Base-by-base conservation (phyloP, 2,113 vertebrate species). In the Poecile atricapillus region DNA sequence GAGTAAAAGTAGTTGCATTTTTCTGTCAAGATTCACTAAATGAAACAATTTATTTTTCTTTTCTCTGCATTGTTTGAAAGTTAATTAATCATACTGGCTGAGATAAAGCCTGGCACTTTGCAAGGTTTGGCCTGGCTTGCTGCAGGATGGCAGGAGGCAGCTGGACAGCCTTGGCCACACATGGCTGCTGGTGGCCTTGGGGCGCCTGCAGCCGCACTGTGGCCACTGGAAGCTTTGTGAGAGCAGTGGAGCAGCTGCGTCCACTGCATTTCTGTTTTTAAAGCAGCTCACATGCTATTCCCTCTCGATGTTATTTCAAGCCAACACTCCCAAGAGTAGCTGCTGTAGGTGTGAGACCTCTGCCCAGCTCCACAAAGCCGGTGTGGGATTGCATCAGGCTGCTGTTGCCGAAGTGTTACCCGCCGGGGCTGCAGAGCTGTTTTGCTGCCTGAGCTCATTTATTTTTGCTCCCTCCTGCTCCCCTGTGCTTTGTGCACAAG, bases 381-480 rank as follows among this genome's bases (percentile, higher is more conserved):
- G 52, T 0, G 1, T 89, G 84, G 87, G 84, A 3, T 98, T 98
- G 97, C 97, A 63, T 98, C 97, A 98, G 96, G 94, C 78, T 96
- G 84, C 87, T 96, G 83, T 89, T 96, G 84, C 96, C 0, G 5
- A 94, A 90, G 80, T 67, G 46, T 65, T 82, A 37, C 81, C 88
- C 20, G 1, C 82, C 0, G 4, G 90, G 89, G 93, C 86, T 5
- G 1, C 0, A 2, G 44, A 92, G 89, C 89, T 98, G 95, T 97
- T 97, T 97, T 97, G 92, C 94, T 96, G 93, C 93, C 50, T 74
- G 77, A 88, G 89, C 93, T 92, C 63, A 60, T 93, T 96, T 98
- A 97, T 98, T 97, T 97, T 96, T 97, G 83, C 76, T 65, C 58
- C 79, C 47, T 95, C 41, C 67, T 8, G 28, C 90, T 96, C 94